Evolutionary conservation across 1,140 invertebrate genomes (phyloP).

Genomic region (Drosophila prosaltans): DNA sequence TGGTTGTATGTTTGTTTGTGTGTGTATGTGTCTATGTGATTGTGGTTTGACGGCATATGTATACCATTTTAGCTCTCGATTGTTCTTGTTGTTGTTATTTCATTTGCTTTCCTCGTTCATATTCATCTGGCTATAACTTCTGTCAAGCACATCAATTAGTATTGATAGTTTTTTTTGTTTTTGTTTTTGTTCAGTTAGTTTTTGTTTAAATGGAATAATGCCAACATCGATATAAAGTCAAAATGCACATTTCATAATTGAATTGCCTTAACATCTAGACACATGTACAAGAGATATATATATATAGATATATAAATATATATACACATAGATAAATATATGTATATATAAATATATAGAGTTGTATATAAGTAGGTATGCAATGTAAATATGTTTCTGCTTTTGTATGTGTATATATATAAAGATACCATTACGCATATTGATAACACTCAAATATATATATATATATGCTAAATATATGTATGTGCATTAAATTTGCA

Average conservation of each 20-base stretch:
- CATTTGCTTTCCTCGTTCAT: constrained; percentile 18
- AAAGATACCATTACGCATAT: constrained; percentile 1
- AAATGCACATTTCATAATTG: constrained; percentile 69
- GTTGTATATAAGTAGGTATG: constrained; percentile 47
- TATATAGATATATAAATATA: not conserved
- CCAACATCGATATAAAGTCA: constrained; percentile 70
- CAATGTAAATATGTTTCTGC: constrained; percentile 45
- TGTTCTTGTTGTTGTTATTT: constrained; percentile 29
- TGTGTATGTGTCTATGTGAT: constrained; percentile 29
- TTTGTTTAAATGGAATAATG: constrained; percentile 32
- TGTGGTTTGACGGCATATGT: constrained; percentile 59
- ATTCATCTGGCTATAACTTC: not conserved
- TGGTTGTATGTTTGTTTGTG: constrained; percentile 7
- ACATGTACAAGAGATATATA: constrained; percentile 44
- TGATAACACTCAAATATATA: constrained; percentile 52
- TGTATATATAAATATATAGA: constrained; percentile 31
- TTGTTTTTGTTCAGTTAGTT: not conserved
- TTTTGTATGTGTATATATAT: constrained; percentile 39
- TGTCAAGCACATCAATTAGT: constrained; percentile 64
- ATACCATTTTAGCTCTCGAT: constrained; percentile 66
- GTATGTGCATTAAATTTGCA: constrained; percentile 39
- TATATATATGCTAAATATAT: constrained; percentile 46
- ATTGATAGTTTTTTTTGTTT: not conserved
- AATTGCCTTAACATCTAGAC: constrained; percentile 75
- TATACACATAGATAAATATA: constrained; percentile 37